Conservation (phyloP, 2,888 invertebrate genomes). For the Himalopsyche kuldschensis region DNA sequence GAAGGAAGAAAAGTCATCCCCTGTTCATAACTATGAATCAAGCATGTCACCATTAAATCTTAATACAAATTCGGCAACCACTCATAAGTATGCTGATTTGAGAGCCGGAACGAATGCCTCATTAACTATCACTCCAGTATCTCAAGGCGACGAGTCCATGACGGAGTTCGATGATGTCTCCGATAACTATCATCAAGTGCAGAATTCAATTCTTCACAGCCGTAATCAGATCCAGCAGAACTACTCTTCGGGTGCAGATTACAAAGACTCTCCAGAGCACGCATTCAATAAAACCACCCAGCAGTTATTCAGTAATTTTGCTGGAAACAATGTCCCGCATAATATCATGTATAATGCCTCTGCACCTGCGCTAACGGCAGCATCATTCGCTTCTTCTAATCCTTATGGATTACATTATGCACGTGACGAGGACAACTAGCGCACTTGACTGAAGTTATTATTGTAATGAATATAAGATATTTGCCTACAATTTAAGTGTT, state of each 20-base stretch:
- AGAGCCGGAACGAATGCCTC: neutral
- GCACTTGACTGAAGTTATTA: neutral
- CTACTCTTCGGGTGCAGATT: constrained; percentile 10
- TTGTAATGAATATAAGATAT: neutral
- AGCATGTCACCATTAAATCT: constrained; percentile 37
- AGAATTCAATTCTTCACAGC: constrained; percentile 16
- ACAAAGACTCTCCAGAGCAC: constrained; percentile 29
- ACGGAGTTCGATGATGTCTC: constrained; percentile 16
- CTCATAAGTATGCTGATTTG: neutral
- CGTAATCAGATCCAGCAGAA: constrained; percentile 11
- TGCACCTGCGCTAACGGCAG: neutral
- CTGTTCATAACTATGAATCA: constrained; percentile 34
- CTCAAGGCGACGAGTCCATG: constrained; percentile 8
- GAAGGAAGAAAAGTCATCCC: constrained; percentile 34
- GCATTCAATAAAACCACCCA: constrained; percentile 28
- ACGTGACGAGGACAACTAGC: constrained; percentile 20
- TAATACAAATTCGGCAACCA: constrained; percentile 19
- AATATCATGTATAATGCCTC: constrained; percentile 9
- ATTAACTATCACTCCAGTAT: constrained; percentile 22
- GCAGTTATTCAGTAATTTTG: constrained; percentile 29
- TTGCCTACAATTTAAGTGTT: neutral
- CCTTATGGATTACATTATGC: constrained; percentile 28
- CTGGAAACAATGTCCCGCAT: constrained; percentile 17
- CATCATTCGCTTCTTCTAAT: constrained; percentile 20
- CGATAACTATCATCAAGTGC: constrained; percentile 12